Evolutionary conservation across 2,113 vertebrate species (phyloP).

Genomic region (Gopherus evgoodei): DNA sequence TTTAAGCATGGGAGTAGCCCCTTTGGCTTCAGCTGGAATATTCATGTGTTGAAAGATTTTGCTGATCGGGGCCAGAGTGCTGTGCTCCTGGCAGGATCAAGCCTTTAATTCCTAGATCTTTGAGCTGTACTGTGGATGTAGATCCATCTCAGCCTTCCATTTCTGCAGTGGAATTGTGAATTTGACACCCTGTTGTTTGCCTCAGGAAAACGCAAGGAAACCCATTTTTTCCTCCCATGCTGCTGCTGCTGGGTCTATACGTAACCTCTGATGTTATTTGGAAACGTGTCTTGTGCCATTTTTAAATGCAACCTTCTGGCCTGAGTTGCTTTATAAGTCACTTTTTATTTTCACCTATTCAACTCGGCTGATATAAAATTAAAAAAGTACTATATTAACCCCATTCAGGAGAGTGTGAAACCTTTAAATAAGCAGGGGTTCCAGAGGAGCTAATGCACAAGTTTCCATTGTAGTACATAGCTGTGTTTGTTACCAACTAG

Average conservation of each 20-base stretch:
- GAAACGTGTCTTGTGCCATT: not conserved
- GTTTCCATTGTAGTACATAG: not conserved
- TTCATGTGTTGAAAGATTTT: not conserved
- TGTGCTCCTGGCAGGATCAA: not conserved
- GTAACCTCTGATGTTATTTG: not conserved
- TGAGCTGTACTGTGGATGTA: not conserved
- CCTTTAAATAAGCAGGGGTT: constrained; percentile 1
- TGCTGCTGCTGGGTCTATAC: not conserved
- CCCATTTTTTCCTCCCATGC: not conserved
- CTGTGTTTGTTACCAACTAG: not conserved
- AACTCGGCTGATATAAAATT: not conserved
- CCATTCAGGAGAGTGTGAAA: not conserved
- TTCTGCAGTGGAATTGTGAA: not conserved
- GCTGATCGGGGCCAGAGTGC: constrained; percentile 22
- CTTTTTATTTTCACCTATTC: not conserved
- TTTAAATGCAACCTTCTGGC: fast-evolving
- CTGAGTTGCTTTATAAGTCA: not conserved
- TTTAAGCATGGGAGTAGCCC: constrained; percentile 12
- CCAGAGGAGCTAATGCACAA: not conserved
- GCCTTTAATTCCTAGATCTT: not conserved
- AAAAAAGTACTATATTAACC: not conserved
- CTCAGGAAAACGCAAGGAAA: not conserved
- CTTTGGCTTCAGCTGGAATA: not conserved
- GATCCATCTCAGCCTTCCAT: not conserved
- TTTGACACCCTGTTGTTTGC: not conserved